Evolutionary conservation across 2,888 invertebrate species (phyloP).

Genomic region (Bombylius major): DNA sequence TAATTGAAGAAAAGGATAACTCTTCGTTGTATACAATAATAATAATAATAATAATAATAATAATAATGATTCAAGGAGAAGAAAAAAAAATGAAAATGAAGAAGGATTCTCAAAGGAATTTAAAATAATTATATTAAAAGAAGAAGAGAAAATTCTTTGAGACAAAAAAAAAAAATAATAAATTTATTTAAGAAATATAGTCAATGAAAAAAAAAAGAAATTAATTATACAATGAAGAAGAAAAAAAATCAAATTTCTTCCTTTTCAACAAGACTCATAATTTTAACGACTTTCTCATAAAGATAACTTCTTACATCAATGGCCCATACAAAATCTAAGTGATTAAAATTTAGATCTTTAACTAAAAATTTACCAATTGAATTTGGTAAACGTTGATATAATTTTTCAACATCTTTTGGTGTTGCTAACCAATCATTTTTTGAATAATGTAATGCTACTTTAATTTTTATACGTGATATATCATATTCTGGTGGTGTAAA

Average conservation of each 20-base stretch:
- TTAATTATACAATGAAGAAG: too few relatives aligned
- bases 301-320: conserved; percentile 46
- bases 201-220: too few relatives aligned
- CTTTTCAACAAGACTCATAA: conserved; percentile 35
- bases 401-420: conserved; percentile 41
- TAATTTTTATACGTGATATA: conserved; percentile 40
- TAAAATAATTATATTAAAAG: too few relatives aligned
- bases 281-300: conserved; percentile 43
- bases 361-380: conserved; percentile 44
- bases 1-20: too few relatives aligned
- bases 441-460: conserved; percentile 44
- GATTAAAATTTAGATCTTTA: conserved; percentile 46
- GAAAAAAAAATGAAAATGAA: too few relatives aligned
- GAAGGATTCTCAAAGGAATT: too few relatives aligned
- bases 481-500: conserved; percentile 42
- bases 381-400: conserved; percentile 41
- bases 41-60: too few relatives aligned
- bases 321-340: conserved; percentile 59
- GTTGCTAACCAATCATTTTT: conserved; percentile 52
- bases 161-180: too few relatives aligned
- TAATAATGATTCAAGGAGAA: too few relatives aligned
- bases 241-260: background rate
- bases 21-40: too few relatives aligned
- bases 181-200: too few relatives aligned
- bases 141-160: too few relatives aligned